Percentiles rank a stretch among this genome's conserved stretches.
These are phyloP conservation scores for Hypothenemus hampei DNA, from an alignment of 1,140 invertebrate species.

Conservation along the genomic window DNA sequence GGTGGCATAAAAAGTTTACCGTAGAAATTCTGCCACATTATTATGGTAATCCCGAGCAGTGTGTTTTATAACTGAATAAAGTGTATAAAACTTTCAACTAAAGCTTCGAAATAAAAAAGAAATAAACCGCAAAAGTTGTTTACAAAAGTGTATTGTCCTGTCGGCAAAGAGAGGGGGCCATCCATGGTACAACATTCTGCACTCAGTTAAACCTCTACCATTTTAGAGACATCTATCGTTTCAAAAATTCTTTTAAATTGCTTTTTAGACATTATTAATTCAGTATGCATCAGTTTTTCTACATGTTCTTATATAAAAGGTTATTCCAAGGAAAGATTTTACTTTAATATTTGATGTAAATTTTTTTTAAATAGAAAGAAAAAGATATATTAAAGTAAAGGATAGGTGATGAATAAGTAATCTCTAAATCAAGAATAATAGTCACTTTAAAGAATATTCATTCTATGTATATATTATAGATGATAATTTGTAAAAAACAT, in stretches of 20 bases:
- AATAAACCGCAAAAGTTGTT: slow-evolving; percentile 23
- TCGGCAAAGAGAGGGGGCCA: slow-evolving; percentile 9
- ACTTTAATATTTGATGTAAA: too few relatives aligned
- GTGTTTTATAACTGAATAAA: slow-evolving; percentile 21
- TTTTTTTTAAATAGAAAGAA: not conserved
- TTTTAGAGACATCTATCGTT: not conserved
- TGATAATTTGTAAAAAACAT: too few relatives aligned
- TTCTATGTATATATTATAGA: too few relatives aligned
- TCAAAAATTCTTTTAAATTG: too few relatives aligned
- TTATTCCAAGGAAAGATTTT: too few relatives aligned
- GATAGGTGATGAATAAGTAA: not conserved
- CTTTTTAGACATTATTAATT: too few relatives aligned
- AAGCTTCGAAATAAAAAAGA: slow-evolving; percentile 18
- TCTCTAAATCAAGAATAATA: not conserved
- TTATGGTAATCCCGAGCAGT: slow-evolving; percentile 13
- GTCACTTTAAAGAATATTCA: too few relatives aligned
- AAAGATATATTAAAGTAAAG: not conserved
- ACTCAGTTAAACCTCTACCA: slow-evolving; percentile 14
- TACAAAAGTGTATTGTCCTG: slow-evolving; percentile 27
- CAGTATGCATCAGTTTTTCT: too few relatives aligned
- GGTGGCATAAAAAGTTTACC: too few relatives aligned
- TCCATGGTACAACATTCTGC: slow-evolving; percentile 14
- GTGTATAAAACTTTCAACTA: slow-evolving; percentile 20
- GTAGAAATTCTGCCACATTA: slow-evolving; percentile 7
- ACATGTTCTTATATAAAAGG: too few relatives aligned